Evolutionary conservation across 2,797 vertebrate genomes (phyloP).

Genomic region (Buceros bicornis): DNA sequence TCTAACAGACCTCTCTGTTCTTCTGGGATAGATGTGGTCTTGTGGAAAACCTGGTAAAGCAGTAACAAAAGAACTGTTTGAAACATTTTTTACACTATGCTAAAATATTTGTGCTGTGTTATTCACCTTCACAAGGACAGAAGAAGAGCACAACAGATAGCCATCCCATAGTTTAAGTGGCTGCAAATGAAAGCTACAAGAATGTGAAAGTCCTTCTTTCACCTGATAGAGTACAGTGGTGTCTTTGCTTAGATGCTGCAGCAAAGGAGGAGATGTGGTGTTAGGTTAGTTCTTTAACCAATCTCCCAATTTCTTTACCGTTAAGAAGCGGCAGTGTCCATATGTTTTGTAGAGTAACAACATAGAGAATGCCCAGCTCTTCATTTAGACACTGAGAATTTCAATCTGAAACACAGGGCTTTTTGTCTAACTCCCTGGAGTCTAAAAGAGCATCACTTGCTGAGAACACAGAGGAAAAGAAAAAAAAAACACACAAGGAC

Average conservation of each 20-base stretch:
- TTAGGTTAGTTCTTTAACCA: background rate
- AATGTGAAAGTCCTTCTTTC: background rate
- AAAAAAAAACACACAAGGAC: background rate
- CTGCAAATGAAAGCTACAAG: background rate
- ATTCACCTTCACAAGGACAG: background rate
- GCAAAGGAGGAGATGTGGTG: background rate
- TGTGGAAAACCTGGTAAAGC: background rate
- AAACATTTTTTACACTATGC: background rate
- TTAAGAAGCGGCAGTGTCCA: background rate
- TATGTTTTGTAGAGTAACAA: background rate
- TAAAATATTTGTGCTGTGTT: background rate
- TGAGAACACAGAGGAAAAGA: background rate
- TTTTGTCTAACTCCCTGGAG: background rate
- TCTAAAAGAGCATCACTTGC: background rate
- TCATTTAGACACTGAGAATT: background rate
- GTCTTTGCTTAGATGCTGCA: background rate
- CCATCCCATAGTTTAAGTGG: background rate
- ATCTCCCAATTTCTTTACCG: background rate
- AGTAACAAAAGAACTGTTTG: background rate
- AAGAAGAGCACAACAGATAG: background rate
- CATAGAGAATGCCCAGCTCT: background rate
- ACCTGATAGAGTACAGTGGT: background rate
- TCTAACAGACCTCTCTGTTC: background rate
- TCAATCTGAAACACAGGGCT: background rate
- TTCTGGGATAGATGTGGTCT: fast-evolving